Percentiles rank a stretch among this genome's conserved stretches.
These are phyloP conservation scores for Eclectus roratus DNA, from an alignment of 2,113 vertebrate species.

Conservation along the genomic window DNA sequence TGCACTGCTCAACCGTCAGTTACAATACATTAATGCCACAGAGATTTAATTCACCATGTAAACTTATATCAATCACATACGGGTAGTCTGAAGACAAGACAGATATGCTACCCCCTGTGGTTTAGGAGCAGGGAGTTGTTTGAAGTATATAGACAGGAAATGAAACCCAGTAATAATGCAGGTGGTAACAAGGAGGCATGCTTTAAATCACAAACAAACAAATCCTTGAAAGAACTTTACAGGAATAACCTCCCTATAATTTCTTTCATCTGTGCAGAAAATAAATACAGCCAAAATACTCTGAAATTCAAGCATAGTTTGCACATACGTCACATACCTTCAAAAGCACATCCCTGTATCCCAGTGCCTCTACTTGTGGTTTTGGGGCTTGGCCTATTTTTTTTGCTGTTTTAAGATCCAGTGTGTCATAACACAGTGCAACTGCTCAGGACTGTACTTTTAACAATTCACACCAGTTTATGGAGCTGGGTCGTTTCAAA, in stretches of 20 bases:
- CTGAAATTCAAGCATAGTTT: not conserved
- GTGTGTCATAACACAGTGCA: fast-evolving
- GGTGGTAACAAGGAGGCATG: not conserved
- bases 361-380: not conserved
- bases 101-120: not conserved
- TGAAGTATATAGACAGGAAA: not conserved
- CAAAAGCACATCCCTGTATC: not conserved
- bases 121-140: not conserved
- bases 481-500: not conserved
- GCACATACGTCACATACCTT: not conserved
- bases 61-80: not conserved
- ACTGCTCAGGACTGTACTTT: not conserved
- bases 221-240: not conserved
- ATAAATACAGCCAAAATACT: not conserved
- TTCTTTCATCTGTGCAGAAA: not conserved
- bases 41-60: not conserved
- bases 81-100: not conserved
- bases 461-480: not conserved
- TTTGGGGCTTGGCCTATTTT: not conserved
- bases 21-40: not conserved
- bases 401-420: not conserved
- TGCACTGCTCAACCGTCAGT: not conserved
- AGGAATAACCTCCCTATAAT: not conserved
- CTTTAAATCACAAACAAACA: not conserved
- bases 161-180: not conserved